Percentiles rank a stretch among this genome's conserved stretches.
Evolutionary conservation across 2,888 invertebrate genomes (phyloP).

Genomic region (Myopa tessellatipennis): DNA sequence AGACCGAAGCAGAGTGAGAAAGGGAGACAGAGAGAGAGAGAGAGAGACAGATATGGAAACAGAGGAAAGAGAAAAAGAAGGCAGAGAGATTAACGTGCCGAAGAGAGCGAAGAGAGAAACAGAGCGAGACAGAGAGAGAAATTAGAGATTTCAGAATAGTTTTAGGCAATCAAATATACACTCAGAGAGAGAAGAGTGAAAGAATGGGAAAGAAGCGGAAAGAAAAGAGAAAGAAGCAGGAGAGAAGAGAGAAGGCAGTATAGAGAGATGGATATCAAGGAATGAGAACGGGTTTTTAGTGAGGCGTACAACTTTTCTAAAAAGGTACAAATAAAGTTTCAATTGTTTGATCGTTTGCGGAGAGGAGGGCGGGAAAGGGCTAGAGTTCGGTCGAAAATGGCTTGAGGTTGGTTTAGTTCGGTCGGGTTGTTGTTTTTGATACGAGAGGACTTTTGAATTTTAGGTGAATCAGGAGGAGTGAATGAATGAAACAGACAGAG

Average conservation of each 20-base stretch:
- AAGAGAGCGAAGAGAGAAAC: not conserved
- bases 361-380: not conserved
- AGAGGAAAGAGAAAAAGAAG: not conserved
- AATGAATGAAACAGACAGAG: not conserved
- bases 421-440: not conserved
- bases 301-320: not conserved
- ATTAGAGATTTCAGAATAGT: not conserved
- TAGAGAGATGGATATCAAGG: too few relatives aligned
- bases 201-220: too few relatives aligned
- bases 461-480: too few relatives aligned
- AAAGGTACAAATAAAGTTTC: conserved; percentile 25
- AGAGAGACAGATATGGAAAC: too few relatives aligned
- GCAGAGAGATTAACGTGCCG: not conserved
- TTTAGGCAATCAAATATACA: not conserved
- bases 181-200: not conserved
- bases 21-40: conserved; percentile 7
- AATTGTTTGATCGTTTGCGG: conserved; percentile 14
- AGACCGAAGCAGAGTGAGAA: conserved; percentile 35
- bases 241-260: not conserved
- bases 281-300: too few relatives aligned
- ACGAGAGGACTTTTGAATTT: too few relatives aligned
- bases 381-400: not conserved
- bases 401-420: not conserved
- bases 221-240: not conserved
- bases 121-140: not conserved